Conservation (phyloP, 2,888 invertebrate genomes). For the Agonopterix subpropinquella region DNA sequence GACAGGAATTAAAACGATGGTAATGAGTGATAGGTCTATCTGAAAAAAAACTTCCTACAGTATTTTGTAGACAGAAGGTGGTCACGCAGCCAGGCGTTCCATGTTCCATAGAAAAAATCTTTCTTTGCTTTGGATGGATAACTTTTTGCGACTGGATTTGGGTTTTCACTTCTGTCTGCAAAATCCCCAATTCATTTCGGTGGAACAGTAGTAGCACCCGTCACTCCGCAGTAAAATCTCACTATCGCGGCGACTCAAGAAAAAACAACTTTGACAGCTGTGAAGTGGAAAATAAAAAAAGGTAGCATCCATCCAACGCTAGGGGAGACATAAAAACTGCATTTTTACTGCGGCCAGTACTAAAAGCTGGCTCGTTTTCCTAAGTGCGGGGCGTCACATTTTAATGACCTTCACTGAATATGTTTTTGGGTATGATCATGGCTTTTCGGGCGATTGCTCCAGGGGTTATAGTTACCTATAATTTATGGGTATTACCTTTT, state of each 20-base stretch:
- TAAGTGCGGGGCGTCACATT: slow-evolving; percentile 26
- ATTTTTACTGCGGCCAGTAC: slow-evolving; percentile 37
- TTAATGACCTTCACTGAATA: slow-evolving; percentile 15
- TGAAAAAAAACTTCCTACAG: too few species aligned
- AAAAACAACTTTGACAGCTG: slow-evolving; percentile 42
- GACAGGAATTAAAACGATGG: too few species aligned
- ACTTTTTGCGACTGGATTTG: too few species aligned
- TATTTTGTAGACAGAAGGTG: too few species aligned
- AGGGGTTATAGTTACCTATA: neutral
- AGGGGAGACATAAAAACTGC: slow-evolving; percentile 47
- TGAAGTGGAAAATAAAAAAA: slow-evolving; percentile 46
- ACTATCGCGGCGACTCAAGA: slow-evolving; percentile 37
- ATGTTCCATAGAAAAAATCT: too few species aligned
- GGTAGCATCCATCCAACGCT: slow-evolving; percentile 29
- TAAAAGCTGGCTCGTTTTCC: slow-evolving; percentile 34
- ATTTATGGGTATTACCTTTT: neutral
- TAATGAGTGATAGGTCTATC: too few species aligned
- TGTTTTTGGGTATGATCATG: slow-evolving; percentile 3
- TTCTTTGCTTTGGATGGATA: too few species aligned
- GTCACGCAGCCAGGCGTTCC: too few species aligned
- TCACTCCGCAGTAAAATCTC: slow-evolving; percentile 31
- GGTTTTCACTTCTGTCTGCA: too few species aligned
- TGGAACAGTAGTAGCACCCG: neutral
- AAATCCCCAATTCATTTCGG: too few species aligned
- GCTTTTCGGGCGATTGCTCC: slow-evolving; percentile 2